These are phyloP conservation scores for Brachymystax lenok DNA, from an alignment of 2,797 vertebrate genomes.

Conservation along the genomic window DNA sequence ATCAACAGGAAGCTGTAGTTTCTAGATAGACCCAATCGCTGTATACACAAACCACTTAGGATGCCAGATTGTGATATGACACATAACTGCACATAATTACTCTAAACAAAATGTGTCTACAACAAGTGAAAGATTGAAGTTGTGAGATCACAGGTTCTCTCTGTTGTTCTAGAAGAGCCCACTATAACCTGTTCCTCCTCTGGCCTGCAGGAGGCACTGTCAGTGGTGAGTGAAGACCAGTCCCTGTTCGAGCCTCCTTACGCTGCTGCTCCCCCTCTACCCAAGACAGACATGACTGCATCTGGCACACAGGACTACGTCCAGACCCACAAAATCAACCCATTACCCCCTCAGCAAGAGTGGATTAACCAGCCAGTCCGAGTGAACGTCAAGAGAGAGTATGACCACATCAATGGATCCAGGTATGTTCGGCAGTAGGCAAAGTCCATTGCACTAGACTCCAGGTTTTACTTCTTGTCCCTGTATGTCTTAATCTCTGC, in stretches of 20 bases:
- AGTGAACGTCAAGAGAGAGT: constrained; percentile 95
- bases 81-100: constrained; percentile 71
- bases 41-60: constrained; percentile 66
- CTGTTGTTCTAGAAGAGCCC: not conserved
- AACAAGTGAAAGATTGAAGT: constrained; percentile 44
- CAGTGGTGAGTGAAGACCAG: constrained; percentile 99
- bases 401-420: constrained; percentile 98
- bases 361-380: constrained; percentile 95
- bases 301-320: constrained; percentile 96
- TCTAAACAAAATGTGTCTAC: constrained; percentile 64
- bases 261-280: constrained; percentile 89
- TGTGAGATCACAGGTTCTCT: constrained; percentile 49
- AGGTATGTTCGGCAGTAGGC: constrained; percentile 75
- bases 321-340: constrained; percentile 97
- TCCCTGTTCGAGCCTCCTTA: constrained; percentile 96
- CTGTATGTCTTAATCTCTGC: not conserved
- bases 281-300: constrained; percentile 98
- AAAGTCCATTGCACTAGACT: too few relatives aligned
- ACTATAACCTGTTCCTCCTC: constrained; percentile 36
- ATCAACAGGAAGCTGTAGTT: constrained; percentile 75
- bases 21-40: constrained; percentile 44
- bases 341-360: constrained; percentile 93
- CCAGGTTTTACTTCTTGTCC: not conserved
- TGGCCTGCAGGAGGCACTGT: constrained; percentile 92
- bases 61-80: constrained; percentile 73